Base-by-base conservation (phyloP, 2,797 vertebrate genomes). In the Eupleurogrammus muticus region DNA sequence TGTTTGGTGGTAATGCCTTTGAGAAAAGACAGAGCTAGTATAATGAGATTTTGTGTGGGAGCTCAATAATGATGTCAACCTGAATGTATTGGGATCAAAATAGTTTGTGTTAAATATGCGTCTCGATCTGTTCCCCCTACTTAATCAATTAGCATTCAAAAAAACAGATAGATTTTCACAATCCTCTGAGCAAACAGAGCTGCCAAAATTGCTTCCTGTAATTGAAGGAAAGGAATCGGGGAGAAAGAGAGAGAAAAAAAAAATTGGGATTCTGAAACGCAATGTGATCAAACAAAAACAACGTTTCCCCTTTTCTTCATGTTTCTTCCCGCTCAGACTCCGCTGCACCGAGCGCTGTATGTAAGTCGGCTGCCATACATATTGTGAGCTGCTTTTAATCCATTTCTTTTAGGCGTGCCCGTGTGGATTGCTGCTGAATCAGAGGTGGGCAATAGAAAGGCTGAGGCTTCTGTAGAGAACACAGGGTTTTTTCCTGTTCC, bases 401-500 rank as follows among this genome's bases (percentile, higher is more conserved):
- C 55, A 49, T 82, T 72, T 85, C 53, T 75, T 63, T 66, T 65
- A 54, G 59, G 20, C 70, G 42, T 70, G 75, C 20, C 11, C 38
- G 54, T 79, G 81, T 70, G 69, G 69, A 75, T 70, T 86, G 77
- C 59, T 58, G 58, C 69, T 70, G 60, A 86, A 86, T 87, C 78
- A 76, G 81, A 83, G 77, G 77, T 82, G 77, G 66, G 87, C 81
- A 77, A 87, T 81, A 78, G 72, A 86, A 84, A 85, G 73, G 62
- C 77, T 75, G 66, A 75, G 82, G 77, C 76, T 84, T 88, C 71
- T 38, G 79, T 65, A 87, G 79, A 89, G 88, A 92, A 90, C 85
- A 90, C 73, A 70, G 61, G 80, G 81, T 87, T 87, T 90, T 87
- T 91, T 90, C 83, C 88, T 85, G 84, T 90, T 87, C 83, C 76